Percentiles rank a stretch among this genome's conserved stretches.
These are phyloP conservation scores for Chlorops oryzae DNA, from an alignment of 1,140 invertebrate species.

Conservation along the genomic window DNA sequence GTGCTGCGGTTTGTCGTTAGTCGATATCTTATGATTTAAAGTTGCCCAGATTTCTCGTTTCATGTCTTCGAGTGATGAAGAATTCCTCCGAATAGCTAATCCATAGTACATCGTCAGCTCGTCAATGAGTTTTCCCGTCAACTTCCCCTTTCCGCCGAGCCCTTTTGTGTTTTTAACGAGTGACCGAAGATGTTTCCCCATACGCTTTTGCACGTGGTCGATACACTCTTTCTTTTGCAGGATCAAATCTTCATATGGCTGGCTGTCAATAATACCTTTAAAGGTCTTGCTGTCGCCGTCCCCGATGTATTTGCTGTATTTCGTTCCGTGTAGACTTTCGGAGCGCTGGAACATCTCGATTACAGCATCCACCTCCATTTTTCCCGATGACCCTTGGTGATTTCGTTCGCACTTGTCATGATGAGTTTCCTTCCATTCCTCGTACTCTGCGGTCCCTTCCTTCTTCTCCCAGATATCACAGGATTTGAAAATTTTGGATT, in stretches of 20 bases:
- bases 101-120: slow-evolving; percentile 33
- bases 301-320: slow-evolving; percentile 25
- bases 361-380: slow-evolving; percentile 27
- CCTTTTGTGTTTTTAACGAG: slow-evolving; percentile 21
- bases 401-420: slow-evolving; percentile 20
- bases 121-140: slow-evolving; percentile 26
- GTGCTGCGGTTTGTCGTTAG: slow-evolving; percentile 29
- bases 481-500: slow-evolving; percentile 3
- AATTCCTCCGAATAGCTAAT: slow-evolving; percentile 32
- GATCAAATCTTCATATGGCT: slow-evolving; percentile 17
- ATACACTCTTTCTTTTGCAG: slow-evolving; percentile 10
- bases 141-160: slow-evolving; percentile 23
- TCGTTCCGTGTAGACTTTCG: slow-evolving; percentile 17
- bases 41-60: slow-evolving; percentile 35
- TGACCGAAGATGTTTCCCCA: slow-evolving; percentile 20
- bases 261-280: slow-evolving; percentile 16
- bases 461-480: slow-evolving; percentile 7
- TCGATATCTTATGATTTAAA: slow-evolving; percentile 35
- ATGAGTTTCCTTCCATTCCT: slow-evolving; percentile 2
- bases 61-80: slow-evolving; percentile 34
- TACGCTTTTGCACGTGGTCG: slow-evolving; percentile 25
- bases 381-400: slow-evolving; percentile 24
- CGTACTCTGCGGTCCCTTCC: not conserved
- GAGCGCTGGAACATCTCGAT: slow-evolving; percentile 26
- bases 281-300: slow-evolving; percentile 27